These are phyloP conservation scores for Coluber constrictor DNA, from an alignment of 2,797 vertebrate species.

Conservation along the genomic window DNA sequence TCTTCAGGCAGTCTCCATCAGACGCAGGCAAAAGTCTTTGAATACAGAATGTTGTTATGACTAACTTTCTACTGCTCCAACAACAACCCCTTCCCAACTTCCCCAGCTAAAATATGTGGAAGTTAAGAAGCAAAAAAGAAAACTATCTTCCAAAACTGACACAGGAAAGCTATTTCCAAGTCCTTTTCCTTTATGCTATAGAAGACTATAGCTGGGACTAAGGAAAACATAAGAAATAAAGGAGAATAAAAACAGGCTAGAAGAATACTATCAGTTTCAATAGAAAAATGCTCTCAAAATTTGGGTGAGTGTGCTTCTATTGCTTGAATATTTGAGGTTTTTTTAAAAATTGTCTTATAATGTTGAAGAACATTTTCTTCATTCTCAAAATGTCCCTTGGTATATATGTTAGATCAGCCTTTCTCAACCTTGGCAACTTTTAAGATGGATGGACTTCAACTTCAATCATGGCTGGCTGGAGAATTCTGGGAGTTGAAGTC, in stretches of 20 bases:
- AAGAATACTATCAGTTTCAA: constrained; percentile 33
- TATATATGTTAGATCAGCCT: neutral
- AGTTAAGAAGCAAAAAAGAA: no score
- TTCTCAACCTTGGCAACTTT: no score
- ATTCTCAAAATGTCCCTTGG: neutral
- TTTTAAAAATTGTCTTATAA: neutral
- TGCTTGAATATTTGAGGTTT: neutral
- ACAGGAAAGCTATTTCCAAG: constrained; percentile 57
- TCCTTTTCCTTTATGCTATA: constrained; percentile 37
- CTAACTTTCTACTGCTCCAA: no score
- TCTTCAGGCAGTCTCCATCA: no score
- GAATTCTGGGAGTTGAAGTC: no score
- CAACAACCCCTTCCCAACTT: no score
- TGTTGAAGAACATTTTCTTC: neutral
- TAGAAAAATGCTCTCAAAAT: constrained; percentile 23
- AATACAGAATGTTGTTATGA: no score
- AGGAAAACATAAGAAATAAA: constrained; percentile 46
- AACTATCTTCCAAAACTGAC: no score
- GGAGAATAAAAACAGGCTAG: constrained; percentile 39
- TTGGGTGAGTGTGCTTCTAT: constrained; percentile 20
- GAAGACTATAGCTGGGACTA: constrained; percentile 41
- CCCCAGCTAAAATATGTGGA: no score
- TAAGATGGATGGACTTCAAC: no score
- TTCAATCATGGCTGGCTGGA: no score
- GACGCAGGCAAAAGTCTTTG: no score